Evolutionary conservation across 2,113 vertebrate species (phyloP), one percentile per base, ranked within the genome.

Genomic region (Neodontobutis hainanensis): DNA sequence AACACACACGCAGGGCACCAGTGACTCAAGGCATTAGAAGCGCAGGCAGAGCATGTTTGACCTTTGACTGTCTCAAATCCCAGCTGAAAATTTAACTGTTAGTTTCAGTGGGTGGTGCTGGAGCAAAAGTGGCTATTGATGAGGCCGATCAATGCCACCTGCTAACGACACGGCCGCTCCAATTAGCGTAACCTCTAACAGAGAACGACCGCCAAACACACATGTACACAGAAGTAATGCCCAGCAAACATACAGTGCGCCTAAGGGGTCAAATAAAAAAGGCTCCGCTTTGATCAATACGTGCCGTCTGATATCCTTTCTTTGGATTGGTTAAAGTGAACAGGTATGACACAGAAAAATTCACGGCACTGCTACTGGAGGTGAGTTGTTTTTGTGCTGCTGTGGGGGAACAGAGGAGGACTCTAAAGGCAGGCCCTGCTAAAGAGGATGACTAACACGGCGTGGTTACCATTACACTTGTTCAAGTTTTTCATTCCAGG

Each of bases 31-130:
- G 82, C 69, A 67, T 77, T 84, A 77, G 65, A 77, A 3, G 75
- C 70, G 67, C 68, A 49, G 68, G 78, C 55, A 50, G 81, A 88
- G 74, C 77, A 46, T 60, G 74, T 85, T 82, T 90, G 83, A 90
- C 86, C 87, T 90, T 81, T 85, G 78, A 85, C 85, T 74, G 61
- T 70, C 81, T 81, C 68, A 76, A 88, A 81, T 85, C 86, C 86
- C 85, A 78, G 70, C 90, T 91, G 89, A 84, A 91, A 91, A 92
- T 92, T 75, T 82, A 89, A 89, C 87, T 86, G 79, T 87, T 89
- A 83, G 81, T 90, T 89, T 81, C 77, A 62, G 74, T 76, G 85
- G 78, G 69, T 75, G 81, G 80, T 46, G 60, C 68, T 57, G 70
- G 80, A 84, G 80, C 76, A 86, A 90, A 91, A 87, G 82, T 84